Conservation (phyloP, 2,888 invertebrate genomes). For the Phyllotreta striolata region DNA sequence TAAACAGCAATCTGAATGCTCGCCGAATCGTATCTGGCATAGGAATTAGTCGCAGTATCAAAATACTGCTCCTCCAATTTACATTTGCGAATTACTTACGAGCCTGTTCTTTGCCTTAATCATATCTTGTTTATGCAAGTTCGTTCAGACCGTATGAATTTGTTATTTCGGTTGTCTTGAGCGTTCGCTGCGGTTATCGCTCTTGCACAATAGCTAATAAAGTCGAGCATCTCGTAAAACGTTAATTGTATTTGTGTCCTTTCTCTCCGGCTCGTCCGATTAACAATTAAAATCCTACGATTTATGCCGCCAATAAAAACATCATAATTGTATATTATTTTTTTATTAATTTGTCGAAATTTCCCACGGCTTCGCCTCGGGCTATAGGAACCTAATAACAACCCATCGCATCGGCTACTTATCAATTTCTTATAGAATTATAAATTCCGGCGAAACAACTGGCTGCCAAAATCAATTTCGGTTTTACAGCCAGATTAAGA, state of each 20-base stretch:
- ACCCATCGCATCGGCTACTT: constrained; percentile 14
- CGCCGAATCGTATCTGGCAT: constrained; percentile 46
- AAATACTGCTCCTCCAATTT: constrained; percentile 39
- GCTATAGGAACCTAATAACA: too few species aligned
- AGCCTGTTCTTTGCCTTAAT: constrained; percentile 25
- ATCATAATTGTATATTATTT: too few species aligned
- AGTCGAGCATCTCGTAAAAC: too few species aligned
- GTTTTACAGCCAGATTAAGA: constrained; percentile 33
- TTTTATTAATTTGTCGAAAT: too few species aligned
- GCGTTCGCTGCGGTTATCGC: neutral
- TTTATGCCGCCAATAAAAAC: too few species aligned
- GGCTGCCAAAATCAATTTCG: constrained; percentile 37
- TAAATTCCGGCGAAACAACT: constrained; percentile 32
- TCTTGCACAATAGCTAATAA: too few species aligned
- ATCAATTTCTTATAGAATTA: constrained; percentile 29
- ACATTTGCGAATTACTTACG: constrained; percentile 32
- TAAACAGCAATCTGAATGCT: constrained; percentile 51
- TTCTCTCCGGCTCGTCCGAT: too few species aligned
- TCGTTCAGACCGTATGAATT: constrained; percentile 26
- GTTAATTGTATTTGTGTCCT: too few species aligned
- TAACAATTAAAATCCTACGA: too few species aligned
- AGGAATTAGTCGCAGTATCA: constrained; percentile 44
- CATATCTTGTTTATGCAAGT: constrained; percentile 33
- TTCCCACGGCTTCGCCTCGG: too few species aligned
- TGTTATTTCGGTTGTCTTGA: constrained; percentile 22